Base-by-base conservation (phyloP, 2,797 vertebrate genomes). In the Microctenopoma stevenorrisi region DNA sequence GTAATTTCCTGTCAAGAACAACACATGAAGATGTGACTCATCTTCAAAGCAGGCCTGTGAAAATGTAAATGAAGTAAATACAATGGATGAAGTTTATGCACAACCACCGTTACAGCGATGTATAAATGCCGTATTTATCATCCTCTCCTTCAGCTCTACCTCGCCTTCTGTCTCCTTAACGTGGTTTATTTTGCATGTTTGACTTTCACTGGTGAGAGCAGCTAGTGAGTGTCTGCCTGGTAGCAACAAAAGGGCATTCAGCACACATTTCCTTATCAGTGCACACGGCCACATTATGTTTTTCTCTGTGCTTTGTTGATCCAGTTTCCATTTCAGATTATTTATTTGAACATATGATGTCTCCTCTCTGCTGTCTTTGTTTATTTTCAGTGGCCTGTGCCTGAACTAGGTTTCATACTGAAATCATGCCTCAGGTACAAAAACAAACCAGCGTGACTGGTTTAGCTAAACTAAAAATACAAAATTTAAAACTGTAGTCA, bases 381-480 rank as follows among this genome's bases (percentile, higher is more conserved):
- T 11, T 40, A 5, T 48, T 2, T 46, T 7, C 16, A 30, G 33
- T 26, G 16, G 72, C 30, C 48, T 22, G 22, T 73, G 44, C 74
- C 2, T 83, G 82, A 83, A 25, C 26, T 52, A 60, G 78, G 82
- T n/a, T 73, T 70, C 62, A 57, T 26, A 51, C 30, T 59, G 37
- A 72, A 69, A 38, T 33, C 40, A 48, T 52, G 55, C 13, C 11
- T 44, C 7, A 7, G 6, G 30, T n/a, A 35, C 1, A 0, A 84
- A 88, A n/a, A 35, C 1, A 0, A 84, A 88, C 79, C 1, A 0
- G 76, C 5, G 82, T 48, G 51, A 60, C 86, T 1, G 12, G 86
- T 87, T 88, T 78, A 12, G 57, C 63, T 64, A 28, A 51, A 26
- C 12, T 5, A 37, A 60, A 73, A 56, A 13, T 4, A 43, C 2